Evolutionary conservation across 2,113 vertebrate genomes (phyloP), one percentile per base, ranked within the genome.

Genomic region (Monarcha castaneiventris): DNA sequence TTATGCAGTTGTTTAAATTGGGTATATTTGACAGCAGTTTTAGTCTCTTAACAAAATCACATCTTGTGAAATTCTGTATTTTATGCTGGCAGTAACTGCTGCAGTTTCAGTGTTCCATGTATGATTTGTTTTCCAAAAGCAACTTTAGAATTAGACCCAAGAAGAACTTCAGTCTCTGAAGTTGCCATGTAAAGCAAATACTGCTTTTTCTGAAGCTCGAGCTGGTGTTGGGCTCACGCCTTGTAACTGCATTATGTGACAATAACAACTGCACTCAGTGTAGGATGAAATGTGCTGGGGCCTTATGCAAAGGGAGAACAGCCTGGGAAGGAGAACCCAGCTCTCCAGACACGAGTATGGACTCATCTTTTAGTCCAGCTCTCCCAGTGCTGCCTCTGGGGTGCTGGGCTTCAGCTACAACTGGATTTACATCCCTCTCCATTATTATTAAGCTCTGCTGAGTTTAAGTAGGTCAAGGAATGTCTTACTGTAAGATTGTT

Each of bases 1-100:
- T 96, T 84, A 89, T 90, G 89, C 77, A 6, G 83, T 97, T 97
- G 96, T 63, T 94, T 96, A 62, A 89, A 67, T 37, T 81, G 92
- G 91, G 52, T 93, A 75, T 85, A 59, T 88, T 92, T 96, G 96
- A 84, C 88, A 87, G 71, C 93, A 95, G 88, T 92, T 95, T 97
- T 89, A 94, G 63, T 76, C 51, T 85, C 37, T 68, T 90, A 88
- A 89, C 83, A 78, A 84, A 91, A 73, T 76, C 87, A 79, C 86
- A 93, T 95, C 67, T 83, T 82, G 94, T 93, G 80, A 82, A 85
- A 94, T 75, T 78, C 76, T 92, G 37, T 94, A 92, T 93, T 96
- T 97, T 89, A 52, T 95, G 93, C 68, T 84, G 81, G 84, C 94
- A 72, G 67, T 55, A 68, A 90, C 12, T 85, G 74, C 95, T 94